Evolutionary conservation across 2,888 invertebrate species (phyloP).

Genomic region (Plagodis dolabraria): DNA sequence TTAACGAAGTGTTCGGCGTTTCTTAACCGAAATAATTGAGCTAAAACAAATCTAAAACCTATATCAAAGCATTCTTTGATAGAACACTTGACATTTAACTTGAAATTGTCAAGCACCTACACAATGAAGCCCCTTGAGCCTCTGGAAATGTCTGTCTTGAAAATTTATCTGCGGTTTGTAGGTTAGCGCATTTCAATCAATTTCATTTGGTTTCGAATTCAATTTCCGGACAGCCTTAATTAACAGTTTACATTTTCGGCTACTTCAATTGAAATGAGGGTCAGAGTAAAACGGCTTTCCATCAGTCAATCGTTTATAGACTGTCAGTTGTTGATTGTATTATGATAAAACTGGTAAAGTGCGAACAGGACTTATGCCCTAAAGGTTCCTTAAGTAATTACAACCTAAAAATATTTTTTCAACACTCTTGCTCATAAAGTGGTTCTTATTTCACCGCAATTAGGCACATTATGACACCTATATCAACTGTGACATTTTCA

Average conservation of each 20-base stretch:
- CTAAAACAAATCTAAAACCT: conserved; percentile 9
- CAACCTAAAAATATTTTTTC: no score
- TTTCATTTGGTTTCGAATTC: conserved; percentile 28
- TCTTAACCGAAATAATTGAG: conserved; percentile 9
- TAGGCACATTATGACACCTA: no score
- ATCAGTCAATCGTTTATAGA: conserved; percentile 8
- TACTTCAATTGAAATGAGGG: conserved; percentile 16
- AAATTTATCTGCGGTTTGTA: conserved; percentile 20
- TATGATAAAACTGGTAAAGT: background rate
- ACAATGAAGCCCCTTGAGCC: conserved; percentile 20
- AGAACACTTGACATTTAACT: conserved; percentile 26
- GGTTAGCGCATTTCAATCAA: conserved; percentile 26
- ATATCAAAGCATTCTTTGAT: conserved; percentile 12
- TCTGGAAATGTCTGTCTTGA: conserved; percentile 17
- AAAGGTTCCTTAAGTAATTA: no score
- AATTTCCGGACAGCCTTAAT: conserved; percentile 28
- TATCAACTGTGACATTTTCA: no score
- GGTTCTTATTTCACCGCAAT: no score
- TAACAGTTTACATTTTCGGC: conserved; percentile 24
- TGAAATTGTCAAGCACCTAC: conserved; percentile 22
- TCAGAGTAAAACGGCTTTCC: conserved; percentile 4
- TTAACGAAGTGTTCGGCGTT: conserved; percentile 10
- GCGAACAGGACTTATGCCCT: no score
- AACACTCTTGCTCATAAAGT: no score
- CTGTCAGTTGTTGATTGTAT: conserved; percentile 13